Evolutionary conservation across 1,140 invertebrate genomes (phyloP), one percentile per base, ranked within the genome.

Genomic region (Coboldia fuscipes): DNA sequence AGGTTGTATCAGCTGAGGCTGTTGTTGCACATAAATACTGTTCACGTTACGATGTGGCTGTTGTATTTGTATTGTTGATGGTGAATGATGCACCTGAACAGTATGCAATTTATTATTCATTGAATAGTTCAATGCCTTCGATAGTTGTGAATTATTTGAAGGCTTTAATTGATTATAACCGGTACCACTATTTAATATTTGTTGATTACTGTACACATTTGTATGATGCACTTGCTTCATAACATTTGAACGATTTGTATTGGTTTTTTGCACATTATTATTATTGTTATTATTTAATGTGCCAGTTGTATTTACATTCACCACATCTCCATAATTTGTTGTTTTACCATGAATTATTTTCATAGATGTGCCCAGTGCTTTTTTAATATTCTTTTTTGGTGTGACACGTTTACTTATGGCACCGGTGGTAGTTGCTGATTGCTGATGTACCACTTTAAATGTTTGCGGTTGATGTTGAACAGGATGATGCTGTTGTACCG

Each of bases 321-420:
- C 46, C 46, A 36, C 45, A 48, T 2, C 46, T 48, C 22, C 44
- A 47, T 10, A 48, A 34, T 2, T 47, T 41, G 3, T 44, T 41
- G 2, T 40, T 45, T 7, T 42, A 45, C 1, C 46, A 40, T 9
- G 46, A 47, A n/a, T n/a, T n/a, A n/a, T n/a, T n/a, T n/a, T n/a
- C n/a, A n/a, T n/a, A n/a, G n/a, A n/a, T n/a, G n/a, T n/a, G n/a
- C n/a, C n/a, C n/a, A n/a, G n/a, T n/a, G n/a, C n/a, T n/a, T n/a
- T n/a, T n/a, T n/a, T n/a, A n/a, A n/a, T n/a, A n/a, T n/a, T n/a
- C n/a, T n/a, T n/a, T n/a, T n/a, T n/a, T n/a, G n/a, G n/a, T n/a
- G n/a, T 13, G 42, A 39, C 9, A 48, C 22, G 1, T 47, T 47
- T 10, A 48, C 47, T 26, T 48, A 48, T 18, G 48, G 46, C 38